Conservation (phyloP, 1,140 invertebrate genomes). For the Trichomalopsis sarcophagae region DNA sequence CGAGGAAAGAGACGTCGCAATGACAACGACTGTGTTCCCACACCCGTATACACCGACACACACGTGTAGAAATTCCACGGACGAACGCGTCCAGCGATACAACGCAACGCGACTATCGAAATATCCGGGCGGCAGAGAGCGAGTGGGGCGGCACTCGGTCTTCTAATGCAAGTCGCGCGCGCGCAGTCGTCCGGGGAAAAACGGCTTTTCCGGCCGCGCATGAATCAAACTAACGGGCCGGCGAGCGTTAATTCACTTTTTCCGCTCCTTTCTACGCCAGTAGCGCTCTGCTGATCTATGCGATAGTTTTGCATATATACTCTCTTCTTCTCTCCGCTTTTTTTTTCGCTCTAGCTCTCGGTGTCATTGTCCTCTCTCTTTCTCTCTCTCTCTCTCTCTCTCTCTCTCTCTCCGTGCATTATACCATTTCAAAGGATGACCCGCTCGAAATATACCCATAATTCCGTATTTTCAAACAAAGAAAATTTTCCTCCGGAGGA, state of each 20-base stretch:
- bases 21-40: background rate
- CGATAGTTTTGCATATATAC: background rate
- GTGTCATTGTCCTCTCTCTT: background rate
- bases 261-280: background rate
- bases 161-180: background rate
- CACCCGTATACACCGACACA: background rate
- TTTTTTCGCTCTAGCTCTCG: background rate
- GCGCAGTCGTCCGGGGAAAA: background rate
- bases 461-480: background rate
- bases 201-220: constrained; percentile 18
- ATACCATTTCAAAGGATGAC: no score
- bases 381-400: no score
- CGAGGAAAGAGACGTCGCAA: background rate
- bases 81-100: background rate
- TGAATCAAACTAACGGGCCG: constrained; percentile 33
- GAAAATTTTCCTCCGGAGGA: background rate
- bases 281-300: background rate
- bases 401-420: no score
- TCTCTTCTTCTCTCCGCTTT: no score
- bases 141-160: background rate
- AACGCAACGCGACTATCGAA: constrained; percentile 11
- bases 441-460: no score
- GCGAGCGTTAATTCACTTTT: constrained; percentile 27
- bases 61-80: background rate
- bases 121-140: constrained; percentile 5